Base-by-base conservation (phyloP, 2,797 vertebrate genomes). In the Babyrousa celebensis region DNA sequence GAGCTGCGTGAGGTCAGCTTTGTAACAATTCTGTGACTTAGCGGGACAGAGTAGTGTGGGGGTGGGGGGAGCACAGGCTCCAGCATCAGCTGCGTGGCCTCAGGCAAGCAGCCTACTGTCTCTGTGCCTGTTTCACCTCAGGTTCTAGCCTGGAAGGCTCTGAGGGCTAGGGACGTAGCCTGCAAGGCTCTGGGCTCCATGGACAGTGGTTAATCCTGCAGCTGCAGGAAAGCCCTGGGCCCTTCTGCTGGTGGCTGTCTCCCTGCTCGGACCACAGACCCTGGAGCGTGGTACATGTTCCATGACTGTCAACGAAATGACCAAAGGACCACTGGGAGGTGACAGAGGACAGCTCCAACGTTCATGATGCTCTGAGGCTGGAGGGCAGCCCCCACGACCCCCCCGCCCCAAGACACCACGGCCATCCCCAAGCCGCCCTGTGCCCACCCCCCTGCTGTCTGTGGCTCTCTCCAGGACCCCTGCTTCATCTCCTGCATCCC, bases 341-440 rank as follows among this genome's bases (percentile, higher is more conserved):
- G 48, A 70, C 17, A 6, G 32, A 85, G 70, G n/a, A 65, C n/a
- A 84, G 29, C 12, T 25, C 1, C 4, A 17, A 70, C 43, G 27
- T 12, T 83, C 48, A 23, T 1, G 56, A n/a, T 11, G 18, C 77
- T 60, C 62, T 32, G 71, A 68, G 75, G 3, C 43, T 63, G 65
- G 72, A 40, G 36, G n/a, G 54, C 23, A 85, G 70, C 36, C 18
- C 25, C 56, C 36, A 0, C 0, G 21, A 36, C 48, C 65, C n/a
- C 65, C 4, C 1, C 1, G 1, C n/a, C 65, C 4, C 1, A 1
- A 1, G n/a, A 83, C 25, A 2, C 5, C 2, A 58, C 21, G 40
- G 67, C 32, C 6, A 0, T 5, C 5, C 58, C 77, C 43, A 58
- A 80, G 71, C 16, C 17, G 12, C 20, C 62, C 3, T 23, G 16